Evolutionary conservation across 2,888 invertebrate genomes (phyloP).

Genomic region (Xestoiulus laeticollis): DNA sequence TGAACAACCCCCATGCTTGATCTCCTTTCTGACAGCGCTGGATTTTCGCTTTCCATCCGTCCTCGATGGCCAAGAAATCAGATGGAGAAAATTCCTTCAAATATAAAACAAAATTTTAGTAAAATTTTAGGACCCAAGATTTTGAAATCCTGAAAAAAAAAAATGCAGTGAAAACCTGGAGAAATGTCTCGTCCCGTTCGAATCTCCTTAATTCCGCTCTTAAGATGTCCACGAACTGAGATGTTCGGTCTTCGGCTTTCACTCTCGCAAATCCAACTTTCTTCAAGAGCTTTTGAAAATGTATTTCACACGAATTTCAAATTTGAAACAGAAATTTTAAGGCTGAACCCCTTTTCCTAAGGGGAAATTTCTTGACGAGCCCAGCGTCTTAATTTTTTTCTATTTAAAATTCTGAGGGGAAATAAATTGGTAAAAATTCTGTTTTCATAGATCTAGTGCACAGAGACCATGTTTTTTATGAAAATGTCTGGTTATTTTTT

Average conservation of each 20-base stretch:
- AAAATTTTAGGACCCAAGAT: neutral
- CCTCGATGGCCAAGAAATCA: constrained; percentile 66
- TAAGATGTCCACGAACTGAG: constrained; percentile 66
- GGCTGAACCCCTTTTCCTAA: no score
- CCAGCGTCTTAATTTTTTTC: no score
- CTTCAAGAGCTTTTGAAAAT: constrained; percentile 64
- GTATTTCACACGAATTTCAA: neutral
- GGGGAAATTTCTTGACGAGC: no score
- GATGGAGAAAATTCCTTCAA: constrained; percentile 65
- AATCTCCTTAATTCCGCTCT: constrained; percentile 66
- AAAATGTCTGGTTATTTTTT: no score
- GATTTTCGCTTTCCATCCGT: constrained; percentile 66
- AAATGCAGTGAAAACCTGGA: neutral
- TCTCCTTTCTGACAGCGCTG: constrained; percentile 64
- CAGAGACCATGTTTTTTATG: no score
- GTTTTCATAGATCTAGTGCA: no score
- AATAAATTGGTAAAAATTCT: no score
- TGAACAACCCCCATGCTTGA: constrained; percentile 66
- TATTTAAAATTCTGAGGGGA: no score
- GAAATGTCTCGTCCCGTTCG: neutral
- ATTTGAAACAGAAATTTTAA: no score
- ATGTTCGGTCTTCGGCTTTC: constrained; percentile 66
- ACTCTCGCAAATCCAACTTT: constrained; percentile 67
- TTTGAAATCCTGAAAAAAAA: no score
- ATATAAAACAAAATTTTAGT: neutral